Evolutionary conservation across 2,113 vertebrate genomes (phyloP).

Genomic region (Chitala chitala): DNA sequence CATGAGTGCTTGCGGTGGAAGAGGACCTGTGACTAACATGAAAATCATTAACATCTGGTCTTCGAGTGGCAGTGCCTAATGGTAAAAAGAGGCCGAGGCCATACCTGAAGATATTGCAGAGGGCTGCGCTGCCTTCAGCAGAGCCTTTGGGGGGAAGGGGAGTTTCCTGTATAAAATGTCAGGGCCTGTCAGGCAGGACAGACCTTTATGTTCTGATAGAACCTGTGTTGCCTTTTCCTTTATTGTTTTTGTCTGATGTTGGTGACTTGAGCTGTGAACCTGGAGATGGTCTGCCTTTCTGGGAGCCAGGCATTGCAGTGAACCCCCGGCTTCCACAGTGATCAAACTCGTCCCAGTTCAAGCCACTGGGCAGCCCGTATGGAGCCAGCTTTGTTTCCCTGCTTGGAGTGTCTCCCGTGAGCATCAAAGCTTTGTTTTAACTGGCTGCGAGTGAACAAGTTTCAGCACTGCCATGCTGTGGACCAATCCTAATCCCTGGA

Average conservation of each 20-base stretch:
- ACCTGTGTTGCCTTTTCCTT: conserved; percentile 43
- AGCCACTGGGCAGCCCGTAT: conserved; percentile 20
- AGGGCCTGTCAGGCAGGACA: conserved; percentile 26
- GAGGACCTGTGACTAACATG: neutral
- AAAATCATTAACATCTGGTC: neutral
- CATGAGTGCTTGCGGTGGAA: neutral
- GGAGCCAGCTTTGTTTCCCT: too few relatives aligned
- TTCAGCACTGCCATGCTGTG: conserved; percentile 34
- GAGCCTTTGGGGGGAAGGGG: conserved; percentile 65
- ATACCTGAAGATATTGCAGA: conserved; percentile 24
- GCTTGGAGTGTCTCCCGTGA: neutral
- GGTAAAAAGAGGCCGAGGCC: conserved; percentile 29
- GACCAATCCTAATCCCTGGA: neutral
- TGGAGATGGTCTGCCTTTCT: conserved; percentile 28
- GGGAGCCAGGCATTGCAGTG: conserved; percentile 25
- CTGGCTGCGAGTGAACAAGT: conserved; percentile 38
- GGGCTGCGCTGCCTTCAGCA: conserved; percentile 50
- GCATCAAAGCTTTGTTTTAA: neutral
- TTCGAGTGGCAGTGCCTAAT: neutral
- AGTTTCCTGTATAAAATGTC: conserved; percentile 35
- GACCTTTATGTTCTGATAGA: conserved; percentile 35
- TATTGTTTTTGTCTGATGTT: conserved; percentile 21
- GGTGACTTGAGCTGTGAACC: conserved; percentile 28
- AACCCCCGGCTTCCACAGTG: conserved; percentile 28
- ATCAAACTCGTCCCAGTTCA: conserved; percentile 21